These are phyloP conservation scores for Brachionus paranguensis DNA, from an alignment of 1,140 invertebrate genomes.

Conservation along the genomic window DNA sequence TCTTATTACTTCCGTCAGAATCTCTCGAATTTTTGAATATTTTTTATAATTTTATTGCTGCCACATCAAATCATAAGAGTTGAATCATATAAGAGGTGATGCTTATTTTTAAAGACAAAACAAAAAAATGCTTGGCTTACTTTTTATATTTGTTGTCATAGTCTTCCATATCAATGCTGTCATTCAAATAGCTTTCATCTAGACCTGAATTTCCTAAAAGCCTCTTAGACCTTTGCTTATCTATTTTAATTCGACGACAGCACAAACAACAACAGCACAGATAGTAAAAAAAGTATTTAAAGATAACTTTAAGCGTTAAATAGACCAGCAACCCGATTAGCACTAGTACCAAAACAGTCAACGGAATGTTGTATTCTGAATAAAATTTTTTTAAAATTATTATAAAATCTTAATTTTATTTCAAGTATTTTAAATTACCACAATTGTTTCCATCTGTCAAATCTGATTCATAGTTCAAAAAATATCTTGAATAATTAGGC, in stretches of 20 bases:
- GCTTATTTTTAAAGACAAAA: too few species aligned
- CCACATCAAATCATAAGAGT: too few species aligned
- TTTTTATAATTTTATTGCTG: too few species aligned
- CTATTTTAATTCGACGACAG: neutral
- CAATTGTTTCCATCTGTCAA: conserved; percentile 35
- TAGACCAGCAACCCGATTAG: neutral
- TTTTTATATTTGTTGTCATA: neutral
- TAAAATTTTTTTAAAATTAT: neutral
- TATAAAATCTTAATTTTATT: neutral
- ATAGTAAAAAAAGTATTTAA: conserved; percentile 38
- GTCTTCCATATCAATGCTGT: neutral
- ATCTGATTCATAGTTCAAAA: conserved; percentile 31
- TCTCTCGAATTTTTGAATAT: too few species aligned
- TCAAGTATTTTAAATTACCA: neutral
- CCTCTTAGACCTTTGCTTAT: neutral
- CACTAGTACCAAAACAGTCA: neutral
- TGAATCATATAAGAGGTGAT: too few species aligned
- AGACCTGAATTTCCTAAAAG: neutral
- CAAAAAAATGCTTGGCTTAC: neutral
- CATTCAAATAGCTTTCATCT: conserved; percentile 32
- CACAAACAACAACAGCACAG: conserved; percentile 36
- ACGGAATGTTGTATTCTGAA: conserved; percentile 26
- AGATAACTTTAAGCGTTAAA: neutral
- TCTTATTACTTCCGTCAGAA: too few species aligned
- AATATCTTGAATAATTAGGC: conserved; percentile 18